A percentile compares a stretch with the other conserved stretches of the same genome.
Conservation (phyloP, 2,888 invertebrate genomes). For the Latheticus oryzae region DNA sequence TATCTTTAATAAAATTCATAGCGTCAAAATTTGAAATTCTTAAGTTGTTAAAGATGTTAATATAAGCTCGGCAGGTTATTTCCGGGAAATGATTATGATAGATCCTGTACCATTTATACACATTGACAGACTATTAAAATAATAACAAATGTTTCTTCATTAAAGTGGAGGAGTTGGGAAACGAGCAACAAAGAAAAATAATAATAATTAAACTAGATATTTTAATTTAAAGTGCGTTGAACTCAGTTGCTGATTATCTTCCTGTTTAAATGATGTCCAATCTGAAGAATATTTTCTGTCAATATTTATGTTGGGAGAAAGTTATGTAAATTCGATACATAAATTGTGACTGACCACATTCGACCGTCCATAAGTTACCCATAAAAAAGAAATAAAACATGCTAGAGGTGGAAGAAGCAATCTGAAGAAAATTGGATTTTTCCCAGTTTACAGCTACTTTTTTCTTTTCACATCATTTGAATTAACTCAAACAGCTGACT, state of each 20-base stretch:
- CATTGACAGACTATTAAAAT: no score
- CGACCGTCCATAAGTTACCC: constrained; percentile 3
- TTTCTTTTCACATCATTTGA: no score
- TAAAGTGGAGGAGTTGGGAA: no score
- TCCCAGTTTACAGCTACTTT: no score
- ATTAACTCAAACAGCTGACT: no score
- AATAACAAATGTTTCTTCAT: no score
- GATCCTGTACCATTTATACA: no score
- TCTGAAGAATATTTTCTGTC: constrained; percentile 1
- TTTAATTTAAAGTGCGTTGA: constrained; percentile 18
- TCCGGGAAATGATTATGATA: constrained; percentile 18
- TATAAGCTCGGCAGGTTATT: constrained; percentile 12
- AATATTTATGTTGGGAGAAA: constrained; percentile 6
- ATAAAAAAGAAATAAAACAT: constrained; percentile 24
- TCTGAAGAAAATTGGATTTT: constrained; percentile 22
- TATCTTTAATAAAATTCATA: no score
- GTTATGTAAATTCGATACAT: constrained; percentile 15
- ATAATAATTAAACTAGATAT: no score
- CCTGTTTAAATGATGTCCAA: constrained; percentile 6
- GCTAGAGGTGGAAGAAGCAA: no score
- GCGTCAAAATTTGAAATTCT: no score
- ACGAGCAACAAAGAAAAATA: constrained; percentile 5
- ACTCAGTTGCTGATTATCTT: constrained; percentile 13
- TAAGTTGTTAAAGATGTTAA: constrained; percentile 31
- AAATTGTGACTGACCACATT: constrained; percentile 19